These are phyloP conservation scores for Bolinopsis microptera DNA, from an alignment of 37 sponge, comb jelly and placozoan species.

Conservation along the genomic window DNA sequence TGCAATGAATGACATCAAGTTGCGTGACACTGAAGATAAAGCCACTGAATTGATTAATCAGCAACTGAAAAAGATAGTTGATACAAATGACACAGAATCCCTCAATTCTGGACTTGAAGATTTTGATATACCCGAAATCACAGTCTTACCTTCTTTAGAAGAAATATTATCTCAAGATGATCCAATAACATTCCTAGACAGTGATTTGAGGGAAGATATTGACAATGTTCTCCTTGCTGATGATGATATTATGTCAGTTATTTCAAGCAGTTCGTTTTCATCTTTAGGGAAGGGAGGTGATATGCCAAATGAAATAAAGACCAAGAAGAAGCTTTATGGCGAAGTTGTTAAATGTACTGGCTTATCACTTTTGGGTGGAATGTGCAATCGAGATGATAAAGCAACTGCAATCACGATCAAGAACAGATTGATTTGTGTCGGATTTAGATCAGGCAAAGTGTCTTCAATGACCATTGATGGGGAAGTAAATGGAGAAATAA, in stretches of 20 bases:
- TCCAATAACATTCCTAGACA: conserved; percentile 49
- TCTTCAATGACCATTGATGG: conserved; percentile 37
- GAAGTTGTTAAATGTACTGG: conserved; percentile 49
- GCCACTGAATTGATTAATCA: conserved; percentile 47
- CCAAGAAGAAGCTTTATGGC: conserved; percentile 29
- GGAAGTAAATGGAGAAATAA: conserved; percentile 10
- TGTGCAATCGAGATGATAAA: conserved; percentile 37
- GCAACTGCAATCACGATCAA: conserved; percentile 22
- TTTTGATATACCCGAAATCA: conserved; percentile 47
- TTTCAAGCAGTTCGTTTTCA: conserved; percentile 56
- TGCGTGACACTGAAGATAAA: not conserved
- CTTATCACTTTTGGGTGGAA: conserved; percentile 14
- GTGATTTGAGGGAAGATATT: conserved; percentile 62
- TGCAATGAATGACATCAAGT: conserved; percentile 27
- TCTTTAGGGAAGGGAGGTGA: not conserved
- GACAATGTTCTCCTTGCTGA: not conserved
- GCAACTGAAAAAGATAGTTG: conserved; percentile 61
- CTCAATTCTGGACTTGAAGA: conserved; percentile 61
- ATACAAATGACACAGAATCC: conserved; percentile 38
- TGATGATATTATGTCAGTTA: conserved; percentile 50
- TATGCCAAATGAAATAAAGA: conserved; percentile 21
- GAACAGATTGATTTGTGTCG: conserved; percentile 2
- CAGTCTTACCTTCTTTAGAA: conserved; percentile 35
- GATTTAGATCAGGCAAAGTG: conserved; percentile 41
- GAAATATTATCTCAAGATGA: conserved; percentile 61